Evolutionary conservation across 1,140 invertebrate genomes (phyloP), one percentile per base, ranked within the genome.

Genomic region (Drosophila ogumai): DNA sequence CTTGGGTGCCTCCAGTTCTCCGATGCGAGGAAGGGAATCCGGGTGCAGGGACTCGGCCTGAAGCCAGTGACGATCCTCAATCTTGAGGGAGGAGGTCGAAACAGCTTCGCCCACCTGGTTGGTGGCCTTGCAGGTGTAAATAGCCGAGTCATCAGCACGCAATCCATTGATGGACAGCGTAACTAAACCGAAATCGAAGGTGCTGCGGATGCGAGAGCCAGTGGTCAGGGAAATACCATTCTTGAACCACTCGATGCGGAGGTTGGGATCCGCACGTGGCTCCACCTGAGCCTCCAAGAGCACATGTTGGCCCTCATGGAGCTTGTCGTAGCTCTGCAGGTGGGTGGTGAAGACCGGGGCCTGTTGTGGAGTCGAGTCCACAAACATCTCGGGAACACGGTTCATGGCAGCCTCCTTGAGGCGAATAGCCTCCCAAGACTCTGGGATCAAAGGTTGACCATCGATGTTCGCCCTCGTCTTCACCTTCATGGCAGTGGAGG

Each of bases 261-360:
- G 94, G 86, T 98, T 97, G 1, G 99, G 98, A 95, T 99, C 99
- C 41, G 97, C 96, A 84, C 98, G 95, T n/a, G 99, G 99, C 91
- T 98, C 97, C 6, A 99, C 96, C 93, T 98, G 97, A 66, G 98
- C 98, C 93, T 99, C 98, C 71, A 99, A 94, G 82, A 97, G 96
- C 4, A 99, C 96, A 90, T 98, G 96, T 93, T 99, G 96, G 44
- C 97, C 96, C 94, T 99, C 98, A 49, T 96, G 94, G 6, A 98
- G 92, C 88, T 97, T 96, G 63, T 98, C 97, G 65, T 95, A 96
- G 82, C 96, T 98, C 82, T 96, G 95, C 7, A 99, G 93, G 92
- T 99, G 97, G 28, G 96, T 97, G 0, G 97, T 98, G 81, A 98
- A 98, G 10, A 98, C 96, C 57, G 98, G 97, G 36, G 97, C 96